Percentiles rank a stretch among this genome's conserved stretches.
Conservation (phyloP, 2,888 invertebrate genomes). For the Athetis lepigone region DNA sequence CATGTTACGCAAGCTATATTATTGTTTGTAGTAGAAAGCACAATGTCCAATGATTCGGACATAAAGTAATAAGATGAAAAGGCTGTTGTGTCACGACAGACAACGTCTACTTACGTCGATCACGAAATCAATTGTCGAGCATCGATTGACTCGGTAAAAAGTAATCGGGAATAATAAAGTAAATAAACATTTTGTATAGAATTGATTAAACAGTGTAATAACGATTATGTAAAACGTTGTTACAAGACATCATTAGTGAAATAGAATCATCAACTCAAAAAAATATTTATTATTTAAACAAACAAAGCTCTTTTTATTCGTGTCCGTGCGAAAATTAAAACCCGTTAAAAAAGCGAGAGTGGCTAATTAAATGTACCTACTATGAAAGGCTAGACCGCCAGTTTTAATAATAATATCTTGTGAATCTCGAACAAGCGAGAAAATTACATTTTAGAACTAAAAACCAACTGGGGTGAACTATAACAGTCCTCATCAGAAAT, state of each 20-base stretch:
- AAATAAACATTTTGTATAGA: conserved; percentile 46
- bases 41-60: conserved; percentile 57
- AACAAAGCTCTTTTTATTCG: conserved; percentile 26
- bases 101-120: conserved; percentile 51
- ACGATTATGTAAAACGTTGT: conserved; percentile 19
- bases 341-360: conserved; percentile 39
- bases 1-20: conserved; percentile 61
- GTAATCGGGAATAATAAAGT: conserved; percentile 41
- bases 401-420: conserved; percentile 18
- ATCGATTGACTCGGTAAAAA: conserved; percentile 42
- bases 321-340: conserved; percentile 33
- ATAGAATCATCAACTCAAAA: conserved; percentile 22
- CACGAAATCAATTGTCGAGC: conserved; percentile 62
- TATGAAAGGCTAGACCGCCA: background rate
- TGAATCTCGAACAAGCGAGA: conserved; percentile 19
- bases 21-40: conserved; percentile 69
- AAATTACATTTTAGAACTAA: conserved; percentile 25
- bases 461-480: conserved; percentile 11
- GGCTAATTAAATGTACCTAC: conserved; percentile 28
- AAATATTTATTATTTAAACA: conserved; percentile 1
- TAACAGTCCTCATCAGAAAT: conserved; percentile 13
- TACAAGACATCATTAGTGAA: conserved; percentile 24
- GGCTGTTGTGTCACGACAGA: conserved; percentile 69
- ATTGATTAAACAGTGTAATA: conserved; percentile 33
- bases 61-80: conserved; percentile 66